phyloP scores from a whole-genome alignment of 2,888 invertebrate species.

The Esperia sulphurella region DNA sequence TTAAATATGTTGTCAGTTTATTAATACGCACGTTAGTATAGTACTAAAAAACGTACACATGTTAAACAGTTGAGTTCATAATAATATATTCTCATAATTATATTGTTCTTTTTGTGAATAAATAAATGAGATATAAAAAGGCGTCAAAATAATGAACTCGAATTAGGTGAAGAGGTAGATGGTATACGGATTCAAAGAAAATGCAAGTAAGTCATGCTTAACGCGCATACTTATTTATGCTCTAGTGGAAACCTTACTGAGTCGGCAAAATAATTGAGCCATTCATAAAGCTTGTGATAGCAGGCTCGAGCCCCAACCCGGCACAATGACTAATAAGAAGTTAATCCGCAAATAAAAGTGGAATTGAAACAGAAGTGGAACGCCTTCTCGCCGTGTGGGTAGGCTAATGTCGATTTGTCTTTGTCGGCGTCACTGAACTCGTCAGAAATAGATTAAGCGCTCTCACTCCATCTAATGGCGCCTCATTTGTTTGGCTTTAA shows the following conservation, averaged over 20 bases:
- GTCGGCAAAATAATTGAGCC: slow-evolving; percentile 73
- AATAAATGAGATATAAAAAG: no score
- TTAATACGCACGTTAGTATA: slow-evolving; percentile 50
- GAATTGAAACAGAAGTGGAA: slow-evolving; percentile 78
- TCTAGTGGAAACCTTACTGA: slow-evolving; percentile 46
- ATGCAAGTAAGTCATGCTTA: slow-evolving; percentile 38
- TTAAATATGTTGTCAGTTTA: slow-evolving; percentile 68
- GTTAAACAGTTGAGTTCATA: slow-evolving; percentile 16
- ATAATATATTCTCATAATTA: not conserved
- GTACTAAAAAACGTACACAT: slow-evolving; percentile 46
- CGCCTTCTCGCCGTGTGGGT: slow-evolving; percentile 77
- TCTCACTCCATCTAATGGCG: slow-evolving; percentile 79
- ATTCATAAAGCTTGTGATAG: slow-evolving; percentile 76
- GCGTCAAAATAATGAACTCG: not conserved
- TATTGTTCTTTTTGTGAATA: not conserved
- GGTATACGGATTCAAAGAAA: slow-evolving; percentile 19
- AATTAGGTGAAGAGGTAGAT: slow-evolving; percentile 1
- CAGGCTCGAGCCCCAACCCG: slow-evolving; percentile 51
- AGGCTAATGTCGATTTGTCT: slow-evolving; percentile 79
- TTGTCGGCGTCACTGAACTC: slow-evolving; percentile 80
- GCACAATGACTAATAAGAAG: slow-evolving; percentile 78
- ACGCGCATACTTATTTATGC: slow-evolving; percentile 24
- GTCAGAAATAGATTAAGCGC: slow-evolving; percentile 80
- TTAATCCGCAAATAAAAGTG: slow-evolving; percentile 80
- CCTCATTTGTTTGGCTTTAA: slow-evolving; percentile 79